A percentile compares a stretch with the other conserved stretches of the same genome.
Evolutionary conservation across 2,113 vertebrate genomes (phyloP).

Genomic region (Uria aalge): DNA sequence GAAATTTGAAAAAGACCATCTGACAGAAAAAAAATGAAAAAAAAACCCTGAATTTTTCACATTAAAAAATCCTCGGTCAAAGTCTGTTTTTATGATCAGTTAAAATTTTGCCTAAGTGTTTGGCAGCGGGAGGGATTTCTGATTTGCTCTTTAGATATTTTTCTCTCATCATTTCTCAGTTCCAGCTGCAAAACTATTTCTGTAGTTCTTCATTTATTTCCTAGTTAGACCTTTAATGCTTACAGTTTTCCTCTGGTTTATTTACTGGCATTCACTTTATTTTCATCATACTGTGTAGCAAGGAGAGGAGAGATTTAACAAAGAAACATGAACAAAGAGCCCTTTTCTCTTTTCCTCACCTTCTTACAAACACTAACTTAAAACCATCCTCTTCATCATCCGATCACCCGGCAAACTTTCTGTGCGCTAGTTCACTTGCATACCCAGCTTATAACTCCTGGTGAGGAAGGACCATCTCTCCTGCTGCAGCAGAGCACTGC

Average conservation of each 20-base stretch:
- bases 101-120: background rate
- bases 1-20: background rate
- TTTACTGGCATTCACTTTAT: background rate
- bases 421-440: accelerated
- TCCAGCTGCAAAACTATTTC: background rate
- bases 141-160: background rate
- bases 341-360: background rate
- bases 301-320: background rate
- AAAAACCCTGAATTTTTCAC: background rate
- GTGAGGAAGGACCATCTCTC: background rate
- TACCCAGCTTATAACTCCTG: background rate
- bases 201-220: background rate
- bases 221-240: background rate
- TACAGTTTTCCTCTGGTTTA: background rate
- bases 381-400: background rate
- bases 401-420: background rate
- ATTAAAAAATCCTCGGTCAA: background rate
- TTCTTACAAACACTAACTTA: background rate
- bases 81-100: background rate
- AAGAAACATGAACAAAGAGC: background rate
- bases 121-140: background rate
- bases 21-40: background rate
- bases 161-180: background rate
- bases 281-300: background rate
- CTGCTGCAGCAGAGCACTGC: background rate